These are phyloP conservation scores for Melipona beecheii DNA, from an alignment of 2,888 invertebrate species.

Conservation along the genomic window DNA sequence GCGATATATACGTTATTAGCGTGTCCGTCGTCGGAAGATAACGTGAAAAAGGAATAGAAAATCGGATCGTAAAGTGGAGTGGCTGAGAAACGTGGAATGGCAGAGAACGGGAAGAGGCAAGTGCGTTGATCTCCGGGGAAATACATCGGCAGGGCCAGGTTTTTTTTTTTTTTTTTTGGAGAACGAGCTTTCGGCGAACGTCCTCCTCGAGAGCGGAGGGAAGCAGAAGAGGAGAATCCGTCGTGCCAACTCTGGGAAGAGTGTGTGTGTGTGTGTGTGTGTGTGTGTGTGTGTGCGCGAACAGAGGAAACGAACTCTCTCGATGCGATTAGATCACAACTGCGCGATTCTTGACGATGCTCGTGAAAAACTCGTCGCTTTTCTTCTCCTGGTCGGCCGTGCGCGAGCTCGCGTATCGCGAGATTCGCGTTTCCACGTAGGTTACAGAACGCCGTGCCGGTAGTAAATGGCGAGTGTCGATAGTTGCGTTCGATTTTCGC, in stretches of 20 bases:
- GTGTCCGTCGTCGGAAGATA: neutral
- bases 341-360: slow-evolving; percentile 49
- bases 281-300: no score
- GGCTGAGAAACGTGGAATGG: slow-evolving; percentile 1
- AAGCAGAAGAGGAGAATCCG: slow-evolving; percentile 7
- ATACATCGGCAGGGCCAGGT: slow-evolving; percentile 46
- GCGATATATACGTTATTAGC: slow-evolving; percentile 19
- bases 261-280: no score
- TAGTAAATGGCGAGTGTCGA: slow-evolving; percentile 67
- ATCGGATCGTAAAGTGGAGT: slow-evolving; percentile 7
- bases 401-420: neutral
- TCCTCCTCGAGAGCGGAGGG: slow-evolving; percentile 30
- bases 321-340: slow-evolving; percentile 26
- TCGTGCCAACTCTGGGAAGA: slow-evolving; percentile 15
- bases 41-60: neutral
- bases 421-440: slow-evolving; percentile 35
- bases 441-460: slow-evolving; percentile 15
- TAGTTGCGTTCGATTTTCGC: slow-evolving; percentile 49
- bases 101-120: slow-evolving; percentile 18
- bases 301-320: slow-evolving; percentile 5
- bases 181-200: slow-evolving; percentile 32
- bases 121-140: slow-evolving; percentile 57
- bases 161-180: slow-evolving; percentile 32
- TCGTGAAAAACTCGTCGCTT: slow-evolving; percentile 34
- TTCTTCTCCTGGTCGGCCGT: slow-evolving; percentile 31